A percentile compares a stretch with the other conserved stretches of the same genome.
These are phyloP conservation scores for Reticulitermes lucifugus DNA, from an alignment of 2,888 invertebrate genomes.

Conservation along the genomic window DNA sequence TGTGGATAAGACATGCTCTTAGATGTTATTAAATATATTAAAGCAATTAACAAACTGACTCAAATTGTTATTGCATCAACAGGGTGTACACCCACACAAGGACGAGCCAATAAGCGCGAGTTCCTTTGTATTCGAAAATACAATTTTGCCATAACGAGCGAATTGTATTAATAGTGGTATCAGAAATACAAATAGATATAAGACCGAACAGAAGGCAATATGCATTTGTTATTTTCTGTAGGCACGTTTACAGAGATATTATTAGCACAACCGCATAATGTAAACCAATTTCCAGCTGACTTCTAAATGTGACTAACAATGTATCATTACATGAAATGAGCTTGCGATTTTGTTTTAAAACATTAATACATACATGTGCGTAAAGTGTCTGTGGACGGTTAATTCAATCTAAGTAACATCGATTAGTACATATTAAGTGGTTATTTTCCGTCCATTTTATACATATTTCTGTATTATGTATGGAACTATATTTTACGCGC, in stretches of 20 bases:
- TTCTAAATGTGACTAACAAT: neutral
- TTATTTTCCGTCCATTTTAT: neutral
- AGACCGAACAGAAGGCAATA: neutral
- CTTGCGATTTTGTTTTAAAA: neutral
- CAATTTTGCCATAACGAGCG: neutral
- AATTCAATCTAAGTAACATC: neutral
- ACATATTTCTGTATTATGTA: neutral
- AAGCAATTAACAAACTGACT: too few species aligned
- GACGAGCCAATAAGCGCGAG: neutral
- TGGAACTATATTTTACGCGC: conserved; percentile 28
- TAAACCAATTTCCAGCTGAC: too few species aligned
- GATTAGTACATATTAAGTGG: too few species aligned
- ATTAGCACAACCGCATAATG: neutral
- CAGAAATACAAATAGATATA: neutral
- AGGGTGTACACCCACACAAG: neutral
- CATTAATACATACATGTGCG: neutral
- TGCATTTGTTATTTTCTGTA: neutral
- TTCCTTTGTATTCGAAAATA: conserved; percentile 32
- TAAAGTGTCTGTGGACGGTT: neutral
- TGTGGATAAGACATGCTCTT: too few species aligned
- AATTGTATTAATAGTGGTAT: neutral
- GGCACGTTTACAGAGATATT: neutral
- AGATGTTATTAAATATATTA: too few species aligned
- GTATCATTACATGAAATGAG: neutral
- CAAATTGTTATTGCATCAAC: neutral